Conservation (phyloP, 2,797 vertebrate species). For the Clarias platycephalus region DNA sequence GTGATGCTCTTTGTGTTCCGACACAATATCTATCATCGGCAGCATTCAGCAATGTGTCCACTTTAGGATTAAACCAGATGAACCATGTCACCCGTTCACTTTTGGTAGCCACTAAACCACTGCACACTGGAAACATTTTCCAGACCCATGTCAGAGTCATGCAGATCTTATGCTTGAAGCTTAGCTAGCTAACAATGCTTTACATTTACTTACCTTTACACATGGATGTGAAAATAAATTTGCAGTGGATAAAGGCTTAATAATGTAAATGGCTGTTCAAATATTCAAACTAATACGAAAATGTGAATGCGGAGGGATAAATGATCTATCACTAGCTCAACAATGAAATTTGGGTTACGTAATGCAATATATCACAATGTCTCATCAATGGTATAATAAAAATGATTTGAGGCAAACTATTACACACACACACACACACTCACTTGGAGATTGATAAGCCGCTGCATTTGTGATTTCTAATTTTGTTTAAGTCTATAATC, state of each 20-base stretch:
- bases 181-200: not conserved
- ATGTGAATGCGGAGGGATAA: not conserved
- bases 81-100: too few species aligned
- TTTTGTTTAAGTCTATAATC: not conserved
- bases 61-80: too few species aligned
- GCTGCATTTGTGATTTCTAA: not conserved
- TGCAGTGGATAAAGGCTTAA: not conserved
- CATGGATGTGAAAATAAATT: not conserved
- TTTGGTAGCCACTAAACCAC: too few species aligned
- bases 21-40: too few species aligned
- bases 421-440: not conserved
- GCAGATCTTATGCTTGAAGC: not conserved
- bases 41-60: too few species aligned
- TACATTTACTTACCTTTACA: not conserved
- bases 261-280: not conserved
- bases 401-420: slow-evolving; percentile 6
- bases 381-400: not conserved
- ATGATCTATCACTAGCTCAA: not conserved
- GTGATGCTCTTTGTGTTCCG: too few species aligned
- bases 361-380: slow-evolving; percentile 4
- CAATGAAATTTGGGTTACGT: not conserved
- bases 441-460: not conserved
- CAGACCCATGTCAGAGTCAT: too few species aligned
- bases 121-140: too few species aligned
- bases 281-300: not conserved